phyloP scores from a whole-genome alignment of 2,888 invertebrate genomes.

The Eudemis profundana region DNA sequence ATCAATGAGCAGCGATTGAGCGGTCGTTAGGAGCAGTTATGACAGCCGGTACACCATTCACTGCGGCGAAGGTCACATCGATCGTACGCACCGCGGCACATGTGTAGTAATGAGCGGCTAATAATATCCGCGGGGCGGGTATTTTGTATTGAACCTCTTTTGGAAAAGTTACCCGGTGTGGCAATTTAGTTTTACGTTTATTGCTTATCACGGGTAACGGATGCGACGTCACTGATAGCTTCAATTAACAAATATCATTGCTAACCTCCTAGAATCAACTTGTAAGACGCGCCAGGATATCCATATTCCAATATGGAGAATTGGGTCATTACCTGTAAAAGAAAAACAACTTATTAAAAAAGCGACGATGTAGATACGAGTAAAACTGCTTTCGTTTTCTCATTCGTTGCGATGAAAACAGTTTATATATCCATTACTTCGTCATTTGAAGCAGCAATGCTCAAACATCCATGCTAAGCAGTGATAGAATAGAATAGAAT shows the following conservation, averaged over 20 bases:
- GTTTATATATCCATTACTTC: no score
- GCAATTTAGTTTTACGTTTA: no score
- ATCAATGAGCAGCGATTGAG: constrained; percentile 9
- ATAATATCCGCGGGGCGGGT: not conserved
- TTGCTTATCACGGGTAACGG: no score
- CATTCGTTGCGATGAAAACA: no score
- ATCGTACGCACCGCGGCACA: constrained; percentile 21
- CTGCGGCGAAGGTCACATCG: constrained; percentile 25
- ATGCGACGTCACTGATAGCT: no score
- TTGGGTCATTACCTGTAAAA: constrained; percentile 1
- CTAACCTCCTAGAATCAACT: not conserved
- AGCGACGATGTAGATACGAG: not conserved
- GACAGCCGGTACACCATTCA: constrained; percentile 22
- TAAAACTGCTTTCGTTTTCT: no score
- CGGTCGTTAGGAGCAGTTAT: constrained; percentile 1
- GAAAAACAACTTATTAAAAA: not conserved
- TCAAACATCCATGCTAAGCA: no score
- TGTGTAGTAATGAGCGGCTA: constrained; percentile 4
- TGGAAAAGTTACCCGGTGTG: no score
- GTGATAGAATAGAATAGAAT: no score
- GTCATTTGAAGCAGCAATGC: no score
- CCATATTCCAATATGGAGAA: not conserved
- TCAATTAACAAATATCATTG: not conserved
- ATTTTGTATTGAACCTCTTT: not conserved
- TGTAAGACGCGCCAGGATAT: no score